Evolutionary conservation across 2,113 vertebrate genomes (phyloP), one percentile per base, ranked within the genome.

Genomic region (Sorex araneus): DNA sequence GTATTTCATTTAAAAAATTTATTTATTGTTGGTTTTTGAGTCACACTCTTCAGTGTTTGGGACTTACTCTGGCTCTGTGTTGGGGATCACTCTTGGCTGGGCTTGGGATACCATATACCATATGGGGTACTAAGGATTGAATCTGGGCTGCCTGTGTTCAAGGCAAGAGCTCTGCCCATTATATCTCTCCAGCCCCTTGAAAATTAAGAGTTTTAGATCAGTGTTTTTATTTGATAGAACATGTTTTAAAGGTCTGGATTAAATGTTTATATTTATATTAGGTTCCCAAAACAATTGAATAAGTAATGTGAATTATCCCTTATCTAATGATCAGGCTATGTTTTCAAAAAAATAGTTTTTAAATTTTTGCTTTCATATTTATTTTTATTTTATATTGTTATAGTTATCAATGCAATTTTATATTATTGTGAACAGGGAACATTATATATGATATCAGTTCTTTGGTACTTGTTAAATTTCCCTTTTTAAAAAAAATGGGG

Each of bases 391-490:
- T 71, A 71, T 34, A 25, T 40, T 71, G 7, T 71, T 40, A 23
- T n/a, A 8, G 8, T 71, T 40, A 36, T 36, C 36, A 40, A 23
- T 71, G 6, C 19, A 71, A 36, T 23, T 92, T 76, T 80, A 36
- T 82, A 16, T 75, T 87, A 32, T 45, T 86, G 1, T 83, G 23
- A 30, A 75, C 18, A 64, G 30, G 79, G 69, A 82, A 8, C 45
- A 9, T 4, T 57, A 28, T 89, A 32, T 36, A 50, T 34, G 9
- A 76, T 77, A 85, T 73, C 40, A 18, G 8, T 89, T 89, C 60
- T 84, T 87, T 47, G 40, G 67, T 89, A 83, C 69, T 83, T 88
- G 76, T 79, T 91, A 13, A 82, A 74, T 88, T 82, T 67, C 91
- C 73, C 18, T 23, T 60, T 60, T 23, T 23, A 19, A 60, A 60